Conservation (phyloP, 2,888 invertebrate species). For the Galerucella calmariensis region DNA sequence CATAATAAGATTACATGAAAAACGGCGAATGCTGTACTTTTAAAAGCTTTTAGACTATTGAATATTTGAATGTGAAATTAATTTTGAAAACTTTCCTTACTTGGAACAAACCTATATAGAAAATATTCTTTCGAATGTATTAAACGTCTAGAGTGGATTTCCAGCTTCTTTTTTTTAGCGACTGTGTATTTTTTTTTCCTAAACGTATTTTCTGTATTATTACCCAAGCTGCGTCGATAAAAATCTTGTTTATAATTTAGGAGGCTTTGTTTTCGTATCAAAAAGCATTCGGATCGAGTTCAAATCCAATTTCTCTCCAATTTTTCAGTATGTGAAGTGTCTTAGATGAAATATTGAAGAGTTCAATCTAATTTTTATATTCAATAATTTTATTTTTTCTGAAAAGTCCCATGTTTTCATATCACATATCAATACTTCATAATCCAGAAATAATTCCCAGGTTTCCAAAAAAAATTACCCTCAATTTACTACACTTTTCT, state of each 20-base stretch:
- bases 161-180: neutral
- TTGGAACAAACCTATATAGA: constrained; percentile 3
- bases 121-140: neutral
- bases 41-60: constrained; percentile 25
- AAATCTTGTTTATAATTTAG: neutral
- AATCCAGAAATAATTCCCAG: no score
- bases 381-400: no score
- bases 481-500: no score
- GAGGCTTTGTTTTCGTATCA: neutral
- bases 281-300: no score
- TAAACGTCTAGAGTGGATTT: neutral
- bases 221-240: neutral
- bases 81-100: constrained; percentile 3
- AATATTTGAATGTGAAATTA: constrained; percentile 26
- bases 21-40: constrained; percentile 2
- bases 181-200: neutral
- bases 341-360: no score
- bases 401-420: no score
- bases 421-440: no score
- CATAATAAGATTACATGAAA: neutral
- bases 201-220: neutral
- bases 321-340: no score
- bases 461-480: no score
- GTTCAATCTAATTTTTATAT: no score
- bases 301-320: neutral